Evolutionary conservation across 2,797 vertebrate species (phyloP).

Genomic region (Odontamblyopus rebecca): DNA sequence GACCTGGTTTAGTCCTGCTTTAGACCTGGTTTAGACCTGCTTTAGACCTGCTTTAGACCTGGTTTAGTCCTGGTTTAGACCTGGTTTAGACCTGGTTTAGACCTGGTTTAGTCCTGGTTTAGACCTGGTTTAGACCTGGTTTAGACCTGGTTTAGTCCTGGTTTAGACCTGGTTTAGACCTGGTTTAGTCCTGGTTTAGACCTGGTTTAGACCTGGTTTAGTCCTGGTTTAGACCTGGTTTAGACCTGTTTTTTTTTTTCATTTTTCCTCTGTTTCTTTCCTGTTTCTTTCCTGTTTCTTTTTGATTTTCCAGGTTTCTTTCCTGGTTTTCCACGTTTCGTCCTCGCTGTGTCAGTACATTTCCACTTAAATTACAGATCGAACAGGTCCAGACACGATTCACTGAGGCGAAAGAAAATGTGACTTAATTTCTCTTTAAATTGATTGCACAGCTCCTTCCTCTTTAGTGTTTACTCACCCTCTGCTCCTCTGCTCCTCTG

Average conservation of each 20-base stretch:
- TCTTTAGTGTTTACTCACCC: too few species aligned
- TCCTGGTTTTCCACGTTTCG: too few species aligned
- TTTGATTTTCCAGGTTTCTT: too few species aligned
- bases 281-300: too few species aligned
- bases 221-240: background rate
- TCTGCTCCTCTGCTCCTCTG: too few species aligned
- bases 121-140: background rate
- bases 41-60: too few species aligned
- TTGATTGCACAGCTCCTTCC: too few species aligned
- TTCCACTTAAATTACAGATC: background rate
- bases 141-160: too few species aligned
- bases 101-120: background rate
- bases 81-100: too few species aligned
- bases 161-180: background rate
- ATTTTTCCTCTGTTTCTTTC: too few species aligned
- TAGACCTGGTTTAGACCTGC: background rate
- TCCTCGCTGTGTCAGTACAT: background rate
- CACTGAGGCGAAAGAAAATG: fast-evolving
- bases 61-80: too few species aligned
- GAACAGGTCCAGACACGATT: background rate
- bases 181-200: background rate
- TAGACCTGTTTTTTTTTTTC: background rate
- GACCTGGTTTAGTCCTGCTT: background rate
- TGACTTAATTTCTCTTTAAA: too few species aligned
- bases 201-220: background rate